Conservation (phyloP, 2,888 invertebrate species). For the Sphaerophoria taeniata region DNA sequence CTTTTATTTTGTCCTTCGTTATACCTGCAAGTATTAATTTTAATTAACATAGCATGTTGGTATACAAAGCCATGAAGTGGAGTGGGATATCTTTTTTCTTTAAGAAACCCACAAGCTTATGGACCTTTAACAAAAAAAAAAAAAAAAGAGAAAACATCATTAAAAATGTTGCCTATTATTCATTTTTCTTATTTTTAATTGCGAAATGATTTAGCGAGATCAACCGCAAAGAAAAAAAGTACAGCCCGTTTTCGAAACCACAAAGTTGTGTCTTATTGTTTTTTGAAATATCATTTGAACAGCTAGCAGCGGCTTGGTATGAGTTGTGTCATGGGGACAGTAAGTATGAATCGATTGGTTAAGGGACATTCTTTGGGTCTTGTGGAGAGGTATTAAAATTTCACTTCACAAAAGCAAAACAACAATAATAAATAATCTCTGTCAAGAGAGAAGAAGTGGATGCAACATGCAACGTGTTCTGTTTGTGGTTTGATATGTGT, state of each 20-base stretch:
- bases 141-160: neutral
- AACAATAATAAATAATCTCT: neutral
- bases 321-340: slow-evolving; percentile 57
- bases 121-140: neutral
- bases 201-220: slow-evolving; percentile 47
- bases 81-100: neutral
- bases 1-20: neutral
- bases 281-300: neutral
- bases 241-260: slow-evolving; percentile 8
- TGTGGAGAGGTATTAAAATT: neutral
- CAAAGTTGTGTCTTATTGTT: slow-evolving; percentile 11
- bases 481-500: slow-evolving; percentile 51
- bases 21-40: slow-evolving; percentile 11
- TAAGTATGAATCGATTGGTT: slow-evolving; percentile 60
- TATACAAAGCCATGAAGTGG: neutral
- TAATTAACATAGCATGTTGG: slow-evolving; percentile 13
- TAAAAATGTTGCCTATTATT: slow-evolving; percentile 18
- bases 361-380: slow-evolving; percentile 14
- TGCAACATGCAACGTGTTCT: slow-evolving; percentile 52
- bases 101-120: neutral
- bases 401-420: slow-evolving; percentile 21
- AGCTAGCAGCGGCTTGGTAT: slow-evolving; percentile 26
- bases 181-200: slow-evolving; percentile 63
- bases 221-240: slow-evolving; percentile 53
- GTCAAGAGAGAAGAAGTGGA: slow-evolving; percentile 29